Evolutionary conservation across 2,113 vertebrate genomes (phyloP).

Genomic region (Piprites chloris): DNA sequence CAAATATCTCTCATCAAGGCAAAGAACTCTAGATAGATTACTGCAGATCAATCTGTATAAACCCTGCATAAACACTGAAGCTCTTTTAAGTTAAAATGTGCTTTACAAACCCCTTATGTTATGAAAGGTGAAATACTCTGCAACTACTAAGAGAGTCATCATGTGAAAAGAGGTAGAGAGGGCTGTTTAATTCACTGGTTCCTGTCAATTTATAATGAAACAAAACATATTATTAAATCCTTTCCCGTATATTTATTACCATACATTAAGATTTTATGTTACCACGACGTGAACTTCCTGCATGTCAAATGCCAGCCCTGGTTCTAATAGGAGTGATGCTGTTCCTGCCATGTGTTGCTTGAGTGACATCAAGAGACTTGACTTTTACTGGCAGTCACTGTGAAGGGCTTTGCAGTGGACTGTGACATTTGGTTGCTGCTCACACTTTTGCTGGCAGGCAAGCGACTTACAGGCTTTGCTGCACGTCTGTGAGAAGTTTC

Average conservation of each 20-base stretch:
- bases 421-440: not conserved
- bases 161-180: not conserved
- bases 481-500: not conserved
- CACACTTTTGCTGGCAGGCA: not conserved
- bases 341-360: not conserved
- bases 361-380: not conserved
- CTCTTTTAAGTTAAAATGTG: slow-evolving; percentile 49
- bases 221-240: not conserved
- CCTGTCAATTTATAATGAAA: not conserved
- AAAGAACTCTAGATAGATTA: slow-evolving; percentile 53
- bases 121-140: not conserved
- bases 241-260: not conserved
- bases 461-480: not conserved
- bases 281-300: not conserved
- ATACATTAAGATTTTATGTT: not conserved
- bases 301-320: not conserved
- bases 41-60: slow-evolving; percentile 56
- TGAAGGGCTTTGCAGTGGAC: not conserved
- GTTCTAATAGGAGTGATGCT: not conserved
- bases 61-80: slow-evolving; percentile 34
- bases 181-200: not conserved
- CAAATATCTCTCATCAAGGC: slow-evolving; percentile 66
- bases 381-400: not conserved
- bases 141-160: not conserved
- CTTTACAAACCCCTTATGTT: not conserved